Base-by-base conservation (phyloP, 2,113 vertebrate species). In the Etheostoma cragini region DNA sequence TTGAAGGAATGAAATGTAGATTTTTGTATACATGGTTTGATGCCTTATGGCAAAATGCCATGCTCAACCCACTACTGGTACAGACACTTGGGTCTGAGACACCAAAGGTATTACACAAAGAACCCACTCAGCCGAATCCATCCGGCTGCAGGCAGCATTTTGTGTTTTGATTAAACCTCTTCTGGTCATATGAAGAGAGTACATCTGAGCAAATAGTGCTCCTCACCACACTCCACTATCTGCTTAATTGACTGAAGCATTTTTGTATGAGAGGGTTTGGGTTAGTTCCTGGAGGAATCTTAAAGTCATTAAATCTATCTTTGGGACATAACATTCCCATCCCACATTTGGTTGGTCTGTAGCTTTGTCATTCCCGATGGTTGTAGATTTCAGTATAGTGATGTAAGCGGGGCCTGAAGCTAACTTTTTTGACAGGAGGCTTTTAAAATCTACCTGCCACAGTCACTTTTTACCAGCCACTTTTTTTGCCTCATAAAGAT, bases 141-240 rank as follows among this genome's bases (percentile, higher is more conserved):
- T 61, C 78, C 86, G 81, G 68, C 80, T 42, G 13, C 72, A 72
- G 83, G 78, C 80, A 69, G 60, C 52, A 82, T 83, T 76, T 78
- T 78, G 52, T 73, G 73, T 89, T 88, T 92, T 89, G 91, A 90
- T 93, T 89, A 88, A 83, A 89, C 19, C 71, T 85, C 62, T 72
- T 81, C 60, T 78, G 77, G 66, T 87, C 72, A 83, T 82, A 60
- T 83, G 74, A 88, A 83, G 73, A 77, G 49, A 85, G 65, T 83
- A 81, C 85, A 76, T 75, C 77, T 1, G 17, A 78, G 67, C 78
- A 46, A 80, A 72, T 65, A 74, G 72, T 42, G 12, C 63, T 78
- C 61, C 70, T 60, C 15, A 17, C 47, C 65, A 72, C 49, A 78
- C 50, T 81, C 56, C 75, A 81, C n/a, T 85, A 49, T 76, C 68